phyloP scores from a whole-genome alignment of 2,888 invertebrate species.

The Eledona agricola region DNA sequence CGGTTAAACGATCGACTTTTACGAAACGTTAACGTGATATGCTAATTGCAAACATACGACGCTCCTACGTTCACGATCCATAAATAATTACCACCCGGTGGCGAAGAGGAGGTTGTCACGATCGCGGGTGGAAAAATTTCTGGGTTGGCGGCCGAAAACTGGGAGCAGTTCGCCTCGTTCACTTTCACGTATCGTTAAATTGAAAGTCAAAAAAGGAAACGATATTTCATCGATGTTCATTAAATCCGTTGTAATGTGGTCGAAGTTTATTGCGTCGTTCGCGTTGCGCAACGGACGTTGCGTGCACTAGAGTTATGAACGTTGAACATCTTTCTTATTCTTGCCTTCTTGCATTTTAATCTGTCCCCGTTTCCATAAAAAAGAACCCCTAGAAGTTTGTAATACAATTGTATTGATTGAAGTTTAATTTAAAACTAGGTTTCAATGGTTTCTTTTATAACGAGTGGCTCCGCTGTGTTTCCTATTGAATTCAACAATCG shows the following conservation, averaged over 20 bases:
- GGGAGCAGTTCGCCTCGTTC: no score
- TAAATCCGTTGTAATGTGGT: slow-evolving; percentile 2
- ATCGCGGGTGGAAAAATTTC: no score
- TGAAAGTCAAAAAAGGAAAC: slow-evolving; percentile 3
- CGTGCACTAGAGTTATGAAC: neutral
- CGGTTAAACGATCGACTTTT: slow-evolving; percentile 25
- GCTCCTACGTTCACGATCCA: slow-evolving; percentile 18
- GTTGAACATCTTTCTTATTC: no score
- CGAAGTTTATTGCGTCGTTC: neutral
- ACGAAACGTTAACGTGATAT: slow-evolving; percentile 27
- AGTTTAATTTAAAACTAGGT: no score
- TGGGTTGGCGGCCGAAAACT: slow-evolving; percentile 2
- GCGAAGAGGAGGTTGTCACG: slow-evolving; percentile 18
- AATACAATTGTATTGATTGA: no score
- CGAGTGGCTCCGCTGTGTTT: no score
- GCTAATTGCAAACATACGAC: slow-evolving; percentile 19
- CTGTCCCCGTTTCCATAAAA: no score
- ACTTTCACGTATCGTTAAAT: slow-evolving; percentile 10
- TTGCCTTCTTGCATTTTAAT: no score
- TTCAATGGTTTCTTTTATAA: no score
- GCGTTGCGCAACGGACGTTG: slow-evolving; percentile 1
- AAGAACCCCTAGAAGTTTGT: no score
- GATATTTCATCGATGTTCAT: slow-evolving; percentile 8
- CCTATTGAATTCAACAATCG: no score
- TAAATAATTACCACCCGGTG: slow-evolving; percentile 17